phyloP scores from a whole-genome alignment of 2,888 invertebrate genomes.

The Sarcophaga carnaria region DNA sequence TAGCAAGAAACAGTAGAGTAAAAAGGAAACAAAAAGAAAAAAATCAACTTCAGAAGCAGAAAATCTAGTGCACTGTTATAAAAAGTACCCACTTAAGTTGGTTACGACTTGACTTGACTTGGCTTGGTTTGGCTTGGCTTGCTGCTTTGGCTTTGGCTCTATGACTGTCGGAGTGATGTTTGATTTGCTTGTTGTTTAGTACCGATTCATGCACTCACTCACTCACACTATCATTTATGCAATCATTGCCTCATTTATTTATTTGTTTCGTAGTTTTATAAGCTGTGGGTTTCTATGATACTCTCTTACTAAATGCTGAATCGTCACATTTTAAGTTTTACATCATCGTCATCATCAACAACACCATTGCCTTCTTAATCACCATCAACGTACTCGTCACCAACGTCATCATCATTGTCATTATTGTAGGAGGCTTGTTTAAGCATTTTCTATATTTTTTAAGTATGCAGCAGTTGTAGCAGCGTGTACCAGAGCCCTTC shows the following conservation, averaged over 20 bases:
- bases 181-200: constrained; percentile 25
- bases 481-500: not conserved
- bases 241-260: constrained; percentile 23
- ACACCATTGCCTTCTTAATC: not conserved
- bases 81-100: constrained; percentile 60
- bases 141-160: constrained; percentile 4
- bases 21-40: too few relatives aligned
- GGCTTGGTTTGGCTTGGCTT: constrained; percentile 25
- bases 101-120: constrained; percentile 21
- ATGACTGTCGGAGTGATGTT: not conserved
- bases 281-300: constrained; percentile 20
- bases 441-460: not conserved
- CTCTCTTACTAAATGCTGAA: constrained; percentile 52
- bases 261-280: constrained; percentile 45
- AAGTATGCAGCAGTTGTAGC: not conserved
- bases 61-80: constrained; percentile 61
- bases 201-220: constrained; percentile 3
- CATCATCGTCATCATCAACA: not conserved
- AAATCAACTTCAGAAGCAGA: not conserved
- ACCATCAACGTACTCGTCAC: not conserved
- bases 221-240: not conserved
- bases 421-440: not conserved
- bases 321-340: constrained; percentile 44
- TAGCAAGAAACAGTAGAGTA: not conserved
- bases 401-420: not conserved